A percentile compares a stretch with the other conserved stretches of the same genome.
phyloP scores from a whole-genome alignment of 2,113 vertebrate genomes.

The Etheostoma spectabile region DNA sequence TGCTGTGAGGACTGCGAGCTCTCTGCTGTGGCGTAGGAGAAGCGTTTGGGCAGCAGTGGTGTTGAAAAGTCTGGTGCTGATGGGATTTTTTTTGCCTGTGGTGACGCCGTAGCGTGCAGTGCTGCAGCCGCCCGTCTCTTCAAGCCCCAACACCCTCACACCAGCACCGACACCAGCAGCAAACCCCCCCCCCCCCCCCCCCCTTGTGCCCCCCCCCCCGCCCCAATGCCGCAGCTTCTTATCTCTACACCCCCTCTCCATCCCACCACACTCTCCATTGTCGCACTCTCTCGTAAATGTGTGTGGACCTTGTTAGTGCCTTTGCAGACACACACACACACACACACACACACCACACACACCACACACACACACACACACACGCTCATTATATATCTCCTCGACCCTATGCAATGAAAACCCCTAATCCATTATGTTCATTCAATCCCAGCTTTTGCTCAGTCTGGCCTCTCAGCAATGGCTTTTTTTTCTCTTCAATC shows the following conservation, averaged over 20 bases:
- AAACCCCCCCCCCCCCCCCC: slow-evolving; percentile 21
- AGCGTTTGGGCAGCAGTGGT: slow-evolving; percentile 2
- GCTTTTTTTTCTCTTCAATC: background rate
- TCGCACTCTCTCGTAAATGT: slow-evolving; percentile 43
- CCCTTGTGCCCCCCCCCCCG: slow-evolving; percentile 29
- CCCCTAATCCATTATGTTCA: slow-evolving; percentile 21
- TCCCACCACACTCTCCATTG: slow-evolving; percentile 52
- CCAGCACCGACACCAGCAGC: slow-evolving; percentile 53
- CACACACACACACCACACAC: slow-evolving; percentile 40
- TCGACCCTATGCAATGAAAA: slow-evolving; percentile 32
- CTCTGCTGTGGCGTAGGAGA: slow-evolving; percentile 19
- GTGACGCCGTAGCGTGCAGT: slow-evolving; percentile 48
- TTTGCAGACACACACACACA: slow-evolving; percentile 42
- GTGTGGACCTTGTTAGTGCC: slow-evolving; percentile 51
- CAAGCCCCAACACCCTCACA: slow-evolving; percentile 64
- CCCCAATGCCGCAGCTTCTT: slow-evolving; percentile 78
- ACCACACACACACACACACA: slow-evolving; percentile 40
- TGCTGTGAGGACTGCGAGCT: slow-evolving; percentile 24
- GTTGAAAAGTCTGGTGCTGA: slow-evolving; percentile 19
- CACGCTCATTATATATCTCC: slow-evolving; percentile 25
- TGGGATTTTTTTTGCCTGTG: slow-evolving; percentile 23
- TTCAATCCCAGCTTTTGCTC: slow-evolving; percentile 28
- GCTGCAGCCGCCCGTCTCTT: slow-evolving; percentile 71
- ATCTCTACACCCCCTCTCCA: slow-evolving; percentile 74
- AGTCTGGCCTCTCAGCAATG: slow-evolving; percentile 15